Evolutionary conservation across 1,140 invertebrate species (phyloP), one percentile per base, ranked within the genome.

Genomic region (Cyrtorhinus lividipennis): DNA sequence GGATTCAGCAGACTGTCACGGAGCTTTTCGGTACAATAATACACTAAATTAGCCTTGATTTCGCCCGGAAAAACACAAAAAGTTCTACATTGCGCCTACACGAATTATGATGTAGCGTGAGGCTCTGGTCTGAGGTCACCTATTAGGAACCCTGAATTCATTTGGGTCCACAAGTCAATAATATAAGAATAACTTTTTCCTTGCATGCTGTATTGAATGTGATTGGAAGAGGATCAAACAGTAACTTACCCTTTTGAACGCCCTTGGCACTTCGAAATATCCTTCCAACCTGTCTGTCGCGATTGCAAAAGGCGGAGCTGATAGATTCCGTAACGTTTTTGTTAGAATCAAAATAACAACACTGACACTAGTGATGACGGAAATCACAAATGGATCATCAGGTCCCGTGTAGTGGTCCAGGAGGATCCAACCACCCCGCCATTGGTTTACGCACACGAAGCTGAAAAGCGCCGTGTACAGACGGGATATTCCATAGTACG

Each of bases 191-290:
- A n/a, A n/a, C n/a, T n/a, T n/a, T n/a, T n/a, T n/a, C n/a, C n/a
- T n/a, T n/a, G n/a, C n/a, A n/a, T n/a, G n/a, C n/a, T n/a, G n/a
- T n/a, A n/a, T n/a, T n/a, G n/a, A n/a, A n/a, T n/a, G n/a, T n/a
- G n/a, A n/a, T n/a, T n/a, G n/a, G n/a, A n/a, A n/a, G n/a, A n/a
- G n/a, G n/a, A n/a, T n/a, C n/a, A n/a, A n/a, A n/a, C n/a, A n/a
- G n/a, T n/a, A n/a, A 65, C 60, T 62, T 45, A 65, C 64, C 45
- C 26, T 74, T 67, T 85, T 79, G 71, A 90, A 92, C 81, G 90
- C 86, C 22, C 88, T 91, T 2, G 85, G 83, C 57, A 91, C 83
- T 58, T 84, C 80, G 70, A 91, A 92, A 74, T 90, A 92, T 61
- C 83, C 84, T 48, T 80, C 76, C 48, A 79, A 81, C 45, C 81